These are phyloP conservation scores for Hassar affinis DNA, from an alignment of 2,113 vertebrate genomes.

Conservation along the genomic window DNA sequence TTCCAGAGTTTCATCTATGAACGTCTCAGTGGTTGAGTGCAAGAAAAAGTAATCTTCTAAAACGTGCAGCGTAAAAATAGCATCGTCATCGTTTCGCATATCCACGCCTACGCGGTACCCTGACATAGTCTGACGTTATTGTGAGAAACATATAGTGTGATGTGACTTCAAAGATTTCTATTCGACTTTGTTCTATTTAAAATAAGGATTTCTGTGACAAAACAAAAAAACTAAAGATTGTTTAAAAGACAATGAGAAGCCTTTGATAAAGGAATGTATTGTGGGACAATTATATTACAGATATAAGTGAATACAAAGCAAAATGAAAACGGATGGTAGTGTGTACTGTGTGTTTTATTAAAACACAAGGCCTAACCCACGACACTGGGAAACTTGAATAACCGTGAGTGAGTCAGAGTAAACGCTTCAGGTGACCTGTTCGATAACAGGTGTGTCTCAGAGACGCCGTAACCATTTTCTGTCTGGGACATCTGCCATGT, in stretches of 20 bases:
- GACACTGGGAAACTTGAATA: slow-evolving; percentile 3
- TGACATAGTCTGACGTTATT: no score
- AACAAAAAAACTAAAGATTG: background rate
- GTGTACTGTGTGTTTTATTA: slow-evolving; percentile 7
- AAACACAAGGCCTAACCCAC: background rate
- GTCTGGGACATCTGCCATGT: slow-evolving; percentile 1
- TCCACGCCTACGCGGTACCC: no score
- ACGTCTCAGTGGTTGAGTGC: no score
- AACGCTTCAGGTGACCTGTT: background rate
- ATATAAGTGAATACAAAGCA: background rate
- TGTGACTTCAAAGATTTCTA: slow-evolving; percentile 10
- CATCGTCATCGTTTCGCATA: no score
- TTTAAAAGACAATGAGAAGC: background rate
- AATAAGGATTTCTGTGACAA: background rate
- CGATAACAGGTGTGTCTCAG: slow-evolving; percentile 2
- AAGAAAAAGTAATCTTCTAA: no score
- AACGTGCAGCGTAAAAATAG: no score
- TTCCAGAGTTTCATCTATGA: no score
- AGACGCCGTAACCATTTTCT: background rate
- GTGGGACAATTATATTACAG: background rate
- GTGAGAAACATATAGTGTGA: background rate
- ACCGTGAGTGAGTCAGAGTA: no score
- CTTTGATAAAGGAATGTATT: background rate
- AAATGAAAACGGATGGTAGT: background rate
- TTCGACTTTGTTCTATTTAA: slow-evolving; percentile 8